Conservation (phyloP, 2,888 invertebrate species). For the Limnephilus auricula region DNA sequence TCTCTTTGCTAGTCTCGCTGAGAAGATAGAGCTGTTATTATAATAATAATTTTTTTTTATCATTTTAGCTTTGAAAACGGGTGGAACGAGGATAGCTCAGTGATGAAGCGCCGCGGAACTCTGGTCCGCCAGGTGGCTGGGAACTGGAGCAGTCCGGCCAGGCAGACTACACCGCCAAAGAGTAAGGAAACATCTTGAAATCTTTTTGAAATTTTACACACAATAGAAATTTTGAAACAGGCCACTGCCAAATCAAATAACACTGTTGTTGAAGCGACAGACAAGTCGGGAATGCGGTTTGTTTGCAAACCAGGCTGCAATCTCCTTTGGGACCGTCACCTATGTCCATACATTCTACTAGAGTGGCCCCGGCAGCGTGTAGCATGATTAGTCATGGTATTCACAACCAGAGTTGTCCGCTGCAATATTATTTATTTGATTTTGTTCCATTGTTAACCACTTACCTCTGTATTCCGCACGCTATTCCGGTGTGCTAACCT, state of each 20-base stretch:
- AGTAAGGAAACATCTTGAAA: constrained; percentile 48
- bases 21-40: not conserved
- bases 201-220: not conserved
- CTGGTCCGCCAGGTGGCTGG: constrained; percentile 64
- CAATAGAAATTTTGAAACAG: too few relatives aligned
- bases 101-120: constrained; percentile 61
- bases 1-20: not conserved
- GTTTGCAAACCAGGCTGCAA: not conserved
- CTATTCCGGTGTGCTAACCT: too few relatives aligned
- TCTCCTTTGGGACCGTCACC: not conserved
- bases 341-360: not conserved
- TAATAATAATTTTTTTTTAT: not conserved
- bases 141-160: constrained; percentile 64
- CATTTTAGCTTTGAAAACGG: constrained; percentile 62
- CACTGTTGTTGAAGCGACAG: too few relatives aligned
- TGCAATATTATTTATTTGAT: not conserved
- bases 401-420: not conserved
- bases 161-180: constrained; percentile 62
- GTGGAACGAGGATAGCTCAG: constrained; percentile 57
- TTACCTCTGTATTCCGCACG: too few relatives aligned
- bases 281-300: not conserved
- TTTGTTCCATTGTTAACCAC: not conserved
- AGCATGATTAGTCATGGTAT: not conserved
- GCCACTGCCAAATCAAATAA: too few relatives aligned
- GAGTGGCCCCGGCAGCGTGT: not conserved